Base-by-base conservation (phyloP, 1,140 invertebrate species). In the Scaptodrosophila lebanonensis region DNA sequence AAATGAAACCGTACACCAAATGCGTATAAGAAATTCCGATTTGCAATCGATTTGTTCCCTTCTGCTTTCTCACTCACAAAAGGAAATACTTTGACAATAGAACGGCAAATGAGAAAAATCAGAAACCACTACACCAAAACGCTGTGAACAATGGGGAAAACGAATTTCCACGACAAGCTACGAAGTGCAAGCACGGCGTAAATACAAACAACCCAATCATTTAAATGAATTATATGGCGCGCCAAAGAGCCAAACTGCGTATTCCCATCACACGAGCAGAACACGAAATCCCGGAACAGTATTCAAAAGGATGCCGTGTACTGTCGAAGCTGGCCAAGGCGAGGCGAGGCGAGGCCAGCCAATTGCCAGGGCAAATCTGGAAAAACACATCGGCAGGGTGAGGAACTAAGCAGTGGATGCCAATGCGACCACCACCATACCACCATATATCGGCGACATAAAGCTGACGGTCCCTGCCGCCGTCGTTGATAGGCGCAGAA, bases 191-290 rank as follows among this genome's bases (percentile, higher is more conserved):
- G 5, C 15, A n/a, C 12, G 6, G 12, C 47, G 58, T 72, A 61
- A n/a, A n/a, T 70, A 66, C 76, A 83, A 83, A 82, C 76, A 82
- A 58, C 51, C 69, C 76, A 83, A 82, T 83, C 69, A 75, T 75
- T 82, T 63, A 57, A 82, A 82, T 82, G 76, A 82, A 83, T 82
- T 82, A 82, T 82, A 57, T 63, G 43, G 44, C 49, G 48, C 49
- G 60, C 59, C 67, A 66, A 52, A 38, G 53, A n/a, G n/a, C n/a
- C n/a, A 53, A 60, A 44, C 9, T 12, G 54, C n/a, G n/a, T n/a
- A 59, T 73, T 73, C 53, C 54, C 69, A 64, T 27, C 33, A 2
- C 32, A 40, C 15, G 36, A 38, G 33, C 25, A 1, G 25, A 5
- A 42, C 5, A 25, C 27, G 16, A 29, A 25, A 13, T 6, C 12